phyloP scores from a whole-genome alignment of 1,140 invertebrate species.

The Branchinecta lindahli region DNA sequence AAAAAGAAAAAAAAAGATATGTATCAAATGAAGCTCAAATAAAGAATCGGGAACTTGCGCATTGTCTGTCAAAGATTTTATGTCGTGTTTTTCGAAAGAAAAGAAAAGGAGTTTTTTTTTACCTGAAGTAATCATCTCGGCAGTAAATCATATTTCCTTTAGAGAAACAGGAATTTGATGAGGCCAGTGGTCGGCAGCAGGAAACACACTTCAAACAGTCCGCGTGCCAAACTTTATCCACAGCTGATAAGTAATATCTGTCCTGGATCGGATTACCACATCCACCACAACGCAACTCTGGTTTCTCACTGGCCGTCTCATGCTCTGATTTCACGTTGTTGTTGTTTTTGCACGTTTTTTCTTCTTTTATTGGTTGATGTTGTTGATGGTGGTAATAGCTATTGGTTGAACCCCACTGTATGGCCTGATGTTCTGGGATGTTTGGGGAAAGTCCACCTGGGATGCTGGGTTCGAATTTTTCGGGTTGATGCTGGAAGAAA shows the following conservation, averaged over 20 bases:
- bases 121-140: slow-evolving; percentile 26
- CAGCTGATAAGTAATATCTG: slow-evolving; percentile 69
- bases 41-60: neutral
- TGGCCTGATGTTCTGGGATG: neutral
- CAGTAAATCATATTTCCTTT: slow-evolving; percentile 24
- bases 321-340: neutral
- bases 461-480: neutral
- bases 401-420: neutral
- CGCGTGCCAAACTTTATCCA: slow-evolving; percentile 47
- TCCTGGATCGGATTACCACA: slow-evolving; percentile 67
- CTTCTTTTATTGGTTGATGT: neutral
- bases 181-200: slow-evolving; percentile 22
- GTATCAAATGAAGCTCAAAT: neutral
- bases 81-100: neutral
- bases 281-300: slow-evolving; percentile 47
- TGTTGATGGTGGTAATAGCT: neutral
- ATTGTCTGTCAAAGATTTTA: neutral
- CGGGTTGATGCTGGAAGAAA: neutral
- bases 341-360: neutral
- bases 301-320: neutral
- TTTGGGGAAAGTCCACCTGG: neutral
- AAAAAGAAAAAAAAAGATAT: neutral
- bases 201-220: slow-evolving; percentile 24
- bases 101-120: neutral
- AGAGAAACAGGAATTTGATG: slow-evolving; percentile 24